Base-by-base conservation (phyloP, 2,113 vertebrate species). In the Chlorodrepanis virens region DNA sequence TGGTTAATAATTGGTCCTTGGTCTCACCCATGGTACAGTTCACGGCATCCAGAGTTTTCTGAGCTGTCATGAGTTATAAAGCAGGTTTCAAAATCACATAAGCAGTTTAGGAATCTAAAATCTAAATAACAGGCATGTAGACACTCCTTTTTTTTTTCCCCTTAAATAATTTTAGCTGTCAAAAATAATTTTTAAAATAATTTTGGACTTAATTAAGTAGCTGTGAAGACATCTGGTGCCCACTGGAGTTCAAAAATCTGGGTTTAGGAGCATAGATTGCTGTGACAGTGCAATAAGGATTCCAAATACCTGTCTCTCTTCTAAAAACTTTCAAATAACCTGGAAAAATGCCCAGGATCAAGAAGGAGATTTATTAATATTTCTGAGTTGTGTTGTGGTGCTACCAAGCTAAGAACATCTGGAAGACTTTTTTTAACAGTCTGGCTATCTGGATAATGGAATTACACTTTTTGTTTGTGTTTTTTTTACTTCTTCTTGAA, bases 111-210 rank as follows among this genome's bases (percentile, higher is more conserved):
- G n/a, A 59, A 61, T 35, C 28, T 45, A 39, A 68, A 52, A 31
- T 50, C 9, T 47, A 59, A 74, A 50, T 53, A 45, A 37, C 13
- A 35, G 7, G 0, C 5, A 21, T 71, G 28, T 29, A 49, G 31
- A 52, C 4, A 5, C 6, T 1, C 1, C 3, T 3, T 5, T 7
- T 17, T 37, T 47, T 6, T 14, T 33, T n/a, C 2, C 0, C 3
- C 31, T 17, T 8, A 50, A 91, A 39, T 28, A 52, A 57, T 68
- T 76, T 49, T 77, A 50, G 15, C 49, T 57, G 16, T 22, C 42
- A 49, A 64, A 74, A 40, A 33, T 59, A 47, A 23, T 20, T 50
- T n/a, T 0, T 0, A 47, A 70, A 80, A 63, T 4, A 15, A 27
- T 45, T 8, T 10, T 70, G 0, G 31, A 35, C 29, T 81, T 33